Conservation (phyloP, 2,888 invertebrate species). For the Cosmia trapezina region DNA sequence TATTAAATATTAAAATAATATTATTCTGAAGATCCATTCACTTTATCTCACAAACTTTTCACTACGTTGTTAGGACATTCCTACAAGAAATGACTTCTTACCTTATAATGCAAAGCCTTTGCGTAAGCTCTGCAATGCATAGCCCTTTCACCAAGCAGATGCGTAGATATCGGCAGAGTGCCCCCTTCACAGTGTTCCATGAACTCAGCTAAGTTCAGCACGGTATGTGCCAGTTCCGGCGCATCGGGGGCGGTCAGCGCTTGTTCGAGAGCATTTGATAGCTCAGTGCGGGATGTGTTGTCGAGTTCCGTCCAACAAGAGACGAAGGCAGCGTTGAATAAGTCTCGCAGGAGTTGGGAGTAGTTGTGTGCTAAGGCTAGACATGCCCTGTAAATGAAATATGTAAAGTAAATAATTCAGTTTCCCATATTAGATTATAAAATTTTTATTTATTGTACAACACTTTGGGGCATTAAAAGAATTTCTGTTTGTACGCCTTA, state of each 20-base stretch:
- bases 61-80: not conserved
- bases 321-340: constrained; percentile 99
- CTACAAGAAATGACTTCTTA: constrained; percentile 49
- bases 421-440: too few relatives aligned
- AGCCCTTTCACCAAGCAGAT: constrained; percentile 97
- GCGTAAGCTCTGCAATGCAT: constrained; percentile 97
- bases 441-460: not conserved
- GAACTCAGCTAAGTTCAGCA: constrained; percentile 99
- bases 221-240: constrained; percentile 98
- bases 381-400: constrained; percentile 92
- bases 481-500: too few relatives aligned
- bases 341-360: constrained; percentile 97
- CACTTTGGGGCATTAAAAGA: not conserved
- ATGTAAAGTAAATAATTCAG: not conserved
- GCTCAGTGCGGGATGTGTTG: constrained; percentile 94
- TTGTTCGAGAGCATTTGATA: constrained; percentile 96
- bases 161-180: constrained; percentile 96
- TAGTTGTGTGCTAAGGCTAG: constrained; percentile 98
- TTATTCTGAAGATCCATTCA: too few relatives aligned
- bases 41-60: not conserved
- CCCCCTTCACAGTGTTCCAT: constrained; percentile 99
- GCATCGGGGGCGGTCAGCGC: constrained; percentile 98
- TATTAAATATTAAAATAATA: too few relatives aligned
- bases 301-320: constrained; percentile 99
- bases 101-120: constrained; percentile 92